Evolutionary conservation across 2,888 invertebrate genomes (phyloP), one percentile per base, ranked within the genome.

Genomic region (Drosophila pseudotakahashii): DNA sequence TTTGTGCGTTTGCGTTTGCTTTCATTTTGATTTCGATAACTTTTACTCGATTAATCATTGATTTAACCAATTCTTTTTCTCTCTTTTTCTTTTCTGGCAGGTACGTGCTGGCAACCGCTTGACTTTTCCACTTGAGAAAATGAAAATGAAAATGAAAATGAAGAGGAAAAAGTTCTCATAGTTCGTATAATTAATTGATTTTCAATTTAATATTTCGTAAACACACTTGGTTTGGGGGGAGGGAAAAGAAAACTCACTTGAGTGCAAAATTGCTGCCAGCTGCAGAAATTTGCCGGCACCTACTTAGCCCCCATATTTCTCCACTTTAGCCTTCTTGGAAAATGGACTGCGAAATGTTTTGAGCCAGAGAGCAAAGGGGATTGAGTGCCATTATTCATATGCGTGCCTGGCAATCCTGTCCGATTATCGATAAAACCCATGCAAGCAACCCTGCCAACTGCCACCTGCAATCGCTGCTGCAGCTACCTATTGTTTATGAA

Each of bases 141-240:
- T 45, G 3, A 10, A 59, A 42, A 34, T 45, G 3, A 10, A 59
- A 42, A 34, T 45, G 3, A 10, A 11, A 34, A 10, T 3, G 9
- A 34, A 34, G 14, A 34, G 26, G 34, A 44, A 69, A 57, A 37
- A 19, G 37, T 26, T 26, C 41, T 45, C 37, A 39, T 63, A 42
- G 48, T 72, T 57, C 14, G 50, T 55, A 82, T 83, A 80, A 80
- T 72, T 83, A 80, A 83, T 86, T 80, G 68, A 80, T 72, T 75
- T 77, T 62, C 64, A 62, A 80, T 71, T 76, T 79, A 36, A 52
- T 47, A 47, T 58, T 48, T 55, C 19, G 14, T 32, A 59, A 59
- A 59, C 58, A 59, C 55, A 55, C 55, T 48, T 13, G 45, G 26
- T 26, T 26, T 26, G 26, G 2, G 26, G 26, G 26, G 5, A 2